Percentiles rank a stretch among this genome's conserved stretches.
These are phyloP conservation scores for Celastrina argiolus DNA, from an alignment of 2,888 invertebrate species.

Conservation along the genomic window DNA sequence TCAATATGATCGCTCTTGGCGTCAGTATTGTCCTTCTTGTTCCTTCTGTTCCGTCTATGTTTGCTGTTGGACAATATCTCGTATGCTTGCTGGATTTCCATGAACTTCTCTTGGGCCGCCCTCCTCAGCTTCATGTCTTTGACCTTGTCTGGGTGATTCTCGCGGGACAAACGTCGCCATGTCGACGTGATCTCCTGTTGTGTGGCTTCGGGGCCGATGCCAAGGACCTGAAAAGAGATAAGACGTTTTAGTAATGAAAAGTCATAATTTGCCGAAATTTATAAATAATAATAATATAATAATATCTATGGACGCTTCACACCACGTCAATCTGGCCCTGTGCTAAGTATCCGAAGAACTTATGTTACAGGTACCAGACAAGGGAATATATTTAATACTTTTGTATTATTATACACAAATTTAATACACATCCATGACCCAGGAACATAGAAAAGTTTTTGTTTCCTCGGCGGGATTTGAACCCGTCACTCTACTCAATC, in stretches of 20 bases:
- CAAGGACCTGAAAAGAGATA: slow-evolving; percentile 79
- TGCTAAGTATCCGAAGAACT: too few relatives aligned
- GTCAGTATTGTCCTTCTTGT: slow-evolving; percentile 82
- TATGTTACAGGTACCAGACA: too few relatives aligned
- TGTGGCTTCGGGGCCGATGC: slow-evolving; percentile 85
- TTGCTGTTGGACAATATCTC: slow-evolving; percentile 92
- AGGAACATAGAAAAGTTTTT: too few relatives aligned
- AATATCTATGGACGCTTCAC: too few relatives aligned
- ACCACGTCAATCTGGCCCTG: too few relatives aligned
- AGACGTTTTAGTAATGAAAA: slow-evolving; percentile 19
- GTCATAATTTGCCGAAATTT: too few relatives aligned
- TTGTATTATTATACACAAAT: too few relatives aligned
- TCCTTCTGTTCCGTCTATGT: slow-evolving; percentile 83
- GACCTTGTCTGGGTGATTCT: slow-evolving; percentile 94
- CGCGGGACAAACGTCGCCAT: slow-evolving; percentile 89
- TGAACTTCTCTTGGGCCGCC: slow-evolving; percentile 90
- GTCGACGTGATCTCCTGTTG: slow-evolving; percentile 90
- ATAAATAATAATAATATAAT: too few relatives aligned
- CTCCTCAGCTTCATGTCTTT: slow-evolving; percentile 83
- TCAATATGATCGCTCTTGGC: slow-evolving; percentile 33
- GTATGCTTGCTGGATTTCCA: slow-evolving; percentile 96
- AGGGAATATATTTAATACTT: too few relatives aligned
- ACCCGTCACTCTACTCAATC: too few relatives aligned
- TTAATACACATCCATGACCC: too few relatives aligned
- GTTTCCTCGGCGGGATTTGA: too few relatives aligned